A percentile compares a stretch with the other conserved stretches of the same genome.
phyloP scores from a whole-genome alignment of 2,888 invertebrate genomes.

The Chironomus riparius region DNA sequence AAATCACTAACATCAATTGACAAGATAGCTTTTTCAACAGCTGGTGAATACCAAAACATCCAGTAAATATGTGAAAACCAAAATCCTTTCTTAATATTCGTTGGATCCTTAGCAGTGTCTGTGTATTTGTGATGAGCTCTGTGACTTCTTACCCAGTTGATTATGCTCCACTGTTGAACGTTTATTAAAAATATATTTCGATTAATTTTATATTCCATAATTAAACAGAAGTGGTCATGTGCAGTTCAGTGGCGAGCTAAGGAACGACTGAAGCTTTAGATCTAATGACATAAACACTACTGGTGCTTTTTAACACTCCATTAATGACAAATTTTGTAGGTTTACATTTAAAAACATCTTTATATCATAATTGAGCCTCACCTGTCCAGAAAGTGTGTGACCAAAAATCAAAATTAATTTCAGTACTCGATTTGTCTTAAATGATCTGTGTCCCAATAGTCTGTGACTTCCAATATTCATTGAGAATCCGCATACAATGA shows the following conservation, averaged over 20 bases:
- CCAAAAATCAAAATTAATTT: background rate
- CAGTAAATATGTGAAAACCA: background rate
- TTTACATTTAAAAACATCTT: too few relatives aligned
- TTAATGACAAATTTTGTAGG: too few relatives aligned
- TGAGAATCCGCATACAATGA: background rate
- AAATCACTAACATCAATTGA: background rate
- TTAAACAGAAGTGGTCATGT: too few relatives aligned
- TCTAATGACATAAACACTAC: too few relatives aligned
- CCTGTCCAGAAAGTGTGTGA: background rate
- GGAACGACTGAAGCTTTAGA: too few relatives aligned
- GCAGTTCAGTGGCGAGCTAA: too few relatives aligned
- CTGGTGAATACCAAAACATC: background rate
- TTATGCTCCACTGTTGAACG: background rate
- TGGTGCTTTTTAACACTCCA: too few relatives aligned
- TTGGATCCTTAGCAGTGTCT: background rate
- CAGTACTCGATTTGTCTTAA: background rate
- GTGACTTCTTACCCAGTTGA: background rate
- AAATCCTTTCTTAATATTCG: background rate
- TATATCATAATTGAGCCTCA: too few relatives aligned
- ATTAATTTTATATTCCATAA: too few relatives aligned
- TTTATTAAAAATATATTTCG: too few relatives aligned
- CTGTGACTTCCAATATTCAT: background rate
- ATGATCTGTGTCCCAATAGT: background rate
- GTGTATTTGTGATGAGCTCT: background rate
- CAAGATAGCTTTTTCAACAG: background rate